phyloP scores from a whole-genome alignment of 2,797 vertebrate species.

The Muscicapa comitata region DNA sequence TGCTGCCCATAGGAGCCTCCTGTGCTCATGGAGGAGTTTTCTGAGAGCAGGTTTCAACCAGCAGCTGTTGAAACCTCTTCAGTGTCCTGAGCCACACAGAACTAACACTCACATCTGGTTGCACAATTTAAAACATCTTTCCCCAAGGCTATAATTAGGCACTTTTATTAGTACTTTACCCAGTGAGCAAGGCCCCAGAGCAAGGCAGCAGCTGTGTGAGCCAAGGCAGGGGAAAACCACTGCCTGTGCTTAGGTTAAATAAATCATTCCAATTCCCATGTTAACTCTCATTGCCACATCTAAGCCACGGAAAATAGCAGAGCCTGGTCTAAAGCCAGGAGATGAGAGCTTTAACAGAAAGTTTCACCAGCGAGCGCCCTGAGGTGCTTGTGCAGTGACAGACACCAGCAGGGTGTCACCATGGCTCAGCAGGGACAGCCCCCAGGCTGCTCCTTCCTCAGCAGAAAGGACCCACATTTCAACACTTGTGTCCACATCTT shows the following conservation, averaged over 20 bases:
- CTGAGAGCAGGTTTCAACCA: background rate
- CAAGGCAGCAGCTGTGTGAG: background rate
- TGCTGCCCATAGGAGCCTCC: background rate
- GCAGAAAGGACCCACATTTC: background rate
- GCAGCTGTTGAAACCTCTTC: background rate
- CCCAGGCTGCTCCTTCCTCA: background rate
- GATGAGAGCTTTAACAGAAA: background rate
- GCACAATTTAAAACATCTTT: background rate
- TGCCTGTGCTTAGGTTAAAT: background rate
- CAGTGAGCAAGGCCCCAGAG: background rate
- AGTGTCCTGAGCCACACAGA: background rate
- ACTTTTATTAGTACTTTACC: background rate
- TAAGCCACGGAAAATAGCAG: constrained; percentile 10
- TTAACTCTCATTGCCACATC: background rate
- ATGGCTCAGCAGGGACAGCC: background rate
- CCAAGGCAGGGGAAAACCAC: background rate
- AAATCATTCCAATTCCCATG: constrained; percentile 28
- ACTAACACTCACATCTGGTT: background rate
- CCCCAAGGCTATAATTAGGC: background rate
- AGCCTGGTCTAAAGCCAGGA: background rate
- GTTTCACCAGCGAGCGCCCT: background rate
- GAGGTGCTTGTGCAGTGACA: background rate
- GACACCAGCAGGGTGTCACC: background rate
- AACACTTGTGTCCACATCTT: background rate
- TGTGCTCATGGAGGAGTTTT: background rate